A percentile compares a stretch with the other conserved stretches of the same genome.
phyloP scores from a whole-genome alignment of 2,113 vertebrate species.

The Pundamilia nyererei region DNA sequence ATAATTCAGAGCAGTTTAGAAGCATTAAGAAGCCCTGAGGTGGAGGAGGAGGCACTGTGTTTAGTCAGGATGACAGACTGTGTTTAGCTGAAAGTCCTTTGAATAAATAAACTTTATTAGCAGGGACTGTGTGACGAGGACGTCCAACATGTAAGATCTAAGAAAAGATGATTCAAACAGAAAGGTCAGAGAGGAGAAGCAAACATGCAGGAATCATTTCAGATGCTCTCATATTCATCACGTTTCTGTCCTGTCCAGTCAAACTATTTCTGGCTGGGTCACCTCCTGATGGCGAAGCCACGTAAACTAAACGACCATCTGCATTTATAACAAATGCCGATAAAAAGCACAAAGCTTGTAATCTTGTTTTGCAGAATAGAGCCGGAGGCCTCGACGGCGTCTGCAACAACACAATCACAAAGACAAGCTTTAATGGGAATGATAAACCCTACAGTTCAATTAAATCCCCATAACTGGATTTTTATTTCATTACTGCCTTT shows the following conservation, averaged over 20 bases:
- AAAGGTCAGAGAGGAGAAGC: background rate
- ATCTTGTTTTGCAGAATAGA: background rate
- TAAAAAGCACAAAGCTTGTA: background rate
- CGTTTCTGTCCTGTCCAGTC: background rate
- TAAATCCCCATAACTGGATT: background rate
- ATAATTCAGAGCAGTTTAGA: slow-evolving; percentile 16
- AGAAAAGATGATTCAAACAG: background rate
- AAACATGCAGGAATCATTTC: background rate
- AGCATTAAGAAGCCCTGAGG: background rate
- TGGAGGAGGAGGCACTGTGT: background rate
- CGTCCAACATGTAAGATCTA: background rate
- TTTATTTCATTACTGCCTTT: background rate
- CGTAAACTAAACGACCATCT: background rate
- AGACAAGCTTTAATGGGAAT: background rate
- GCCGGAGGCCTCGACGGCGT: background rate
- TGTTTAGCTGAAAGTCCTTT: slow-evolving; percentile 12
- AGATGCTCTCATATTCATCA: background rate
- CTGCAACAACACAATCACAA: background rate
- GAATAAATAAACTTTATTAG: slow-evolving; percentile 32
- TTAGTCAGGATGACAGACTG: background rate
- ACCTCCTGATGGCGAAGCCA: background rate
- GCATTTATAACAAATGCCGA: background rate
- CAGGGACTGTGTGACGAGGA: background rate
- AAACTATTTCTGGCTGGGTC: background rate
- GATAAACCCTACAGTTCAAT: background rate